Evolutionary conservation across 2,888 invertebrate genomes (phyloP), one percentile per base, ranked within the genome.

Genomic region (Calameuta pallipes): DNA sequence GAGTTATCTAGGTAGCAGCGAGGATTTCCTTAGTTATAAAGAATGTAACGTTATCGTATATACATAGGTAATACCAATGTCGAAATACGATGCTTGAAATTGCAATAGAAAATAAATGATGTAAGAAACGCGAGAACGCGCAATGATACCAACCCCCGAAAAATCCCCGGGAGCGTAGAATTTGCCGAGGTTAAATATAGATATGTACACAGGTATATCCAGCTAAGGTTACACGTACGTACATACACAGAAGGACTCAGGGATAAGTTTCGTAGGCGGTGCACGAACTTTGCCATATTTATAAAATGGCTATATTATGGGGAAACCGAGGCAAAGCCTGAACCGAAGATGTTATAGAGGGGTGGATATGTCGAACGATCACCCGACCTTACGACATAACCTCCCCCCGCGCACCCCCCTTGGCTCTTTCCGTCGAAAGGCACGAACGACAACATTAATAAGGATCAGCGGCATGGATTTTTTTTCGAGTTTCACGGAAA

Each of bases 231-330:
- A 56, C 56, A 15, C 15, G 15, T 56, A 23, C 4, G 6, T 56
- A 56, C 56, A 4, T 23, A 56, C 56, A 2, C 56, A 56, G 23
- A 23, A 23, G 23, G 56, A 56, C 56, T 56, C 56, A 2, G 56
- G 56, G 23, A 56, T 56, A 56, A 56, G 30, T 78, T 76, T 73
- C 73, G 78, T 33, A 78, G 33, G 34, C 78, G 78, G 73, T 69
- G 71, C 78, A 78, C 78, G 78, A 68, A 75, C 71, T 34, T 73
- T 35, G 56, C 71, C 70, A 78, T 78, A 78, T 78, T 78, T 78
- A 78, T 78, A 78, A 78, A 78, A 78, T 78, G 70, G 75, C 71
- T 75, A 76, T 78, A 76, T 78, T 78, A 78, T 76, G 78, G 76
- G 75, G 73, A 73, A 75, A 36, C 34, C 73, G 75, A 73, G 15